phyloP scores from a whole-genome alignment of 2,113 vertebrate species.

The Pseudolaguvia tuberculata region DNA sequence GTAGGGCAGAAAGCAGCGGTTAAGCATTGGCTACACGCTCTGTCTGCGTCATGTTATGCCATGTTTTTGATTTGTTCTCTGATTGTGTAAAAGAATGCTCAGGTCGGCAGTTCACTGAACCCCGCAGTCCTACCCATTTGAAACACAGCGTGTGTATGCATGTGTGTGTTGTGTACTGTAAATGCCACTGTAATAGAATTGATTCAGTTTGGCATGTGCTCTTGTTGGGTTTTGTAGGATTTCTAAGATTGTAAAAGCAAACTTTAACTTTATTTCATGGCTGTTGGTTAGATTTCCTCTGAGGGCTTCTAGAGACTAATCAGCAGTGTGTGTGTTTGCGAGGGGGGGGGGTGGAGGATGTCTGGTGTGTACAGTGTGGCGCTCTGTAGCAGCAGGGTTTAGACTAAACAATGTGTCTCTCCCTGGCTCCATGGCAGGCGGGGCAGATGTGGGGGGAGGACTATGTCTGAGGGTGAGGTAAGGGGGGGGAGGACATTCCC shows the following conservation, averaged over 20 bases:
- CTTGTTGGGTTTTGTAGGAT: neutral
- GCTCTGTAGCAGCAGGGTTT: constrained; percentile 49
- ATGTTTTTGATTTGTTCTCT: constrained; percentile 36
- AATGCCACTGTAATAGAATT: neutral
- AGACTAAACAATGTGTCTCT: constrained; percentile 57
- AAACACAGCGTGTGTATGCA: neutral
- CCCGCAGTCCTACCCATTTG: neutral
- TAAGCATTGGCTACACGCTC: constrained; percentile 24
- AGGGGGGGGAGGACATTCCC: constrained; percentile 46
- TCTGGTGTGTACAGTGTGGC: constrained; percentile 41
- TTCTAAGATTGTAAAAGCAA: neutral
- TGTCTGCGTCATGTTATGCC: constrained; percentile 37
- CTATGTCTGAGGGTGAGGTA: constrained; percentile 15
- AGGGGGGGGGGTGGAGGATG: neutral
- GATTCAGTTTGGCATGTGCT: neutral
- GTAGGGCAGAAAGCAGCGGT: constrained; percentile 38
- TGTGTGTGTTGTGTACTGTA: neutral
- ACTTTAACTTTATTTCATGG: constrained; percentile 6
- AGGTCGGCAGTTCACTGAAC: constrained; percentile 27
- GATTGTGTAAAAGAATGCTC: constrained; percentile 34
- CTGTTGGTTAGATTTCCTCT: constrained; percentile 11
- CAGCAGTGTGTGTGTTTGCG: constrained; percentile 17
- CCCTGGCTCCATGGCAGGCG: constrained; percentile 44
- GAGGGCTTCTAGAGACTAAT: constrained; percentile 18
- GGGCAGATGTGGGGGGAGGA: constrained; percentile 2